Base-by-base conservation (phyloP, 2,888 invertebrate species). In the Oasisia sp. region DNA sequence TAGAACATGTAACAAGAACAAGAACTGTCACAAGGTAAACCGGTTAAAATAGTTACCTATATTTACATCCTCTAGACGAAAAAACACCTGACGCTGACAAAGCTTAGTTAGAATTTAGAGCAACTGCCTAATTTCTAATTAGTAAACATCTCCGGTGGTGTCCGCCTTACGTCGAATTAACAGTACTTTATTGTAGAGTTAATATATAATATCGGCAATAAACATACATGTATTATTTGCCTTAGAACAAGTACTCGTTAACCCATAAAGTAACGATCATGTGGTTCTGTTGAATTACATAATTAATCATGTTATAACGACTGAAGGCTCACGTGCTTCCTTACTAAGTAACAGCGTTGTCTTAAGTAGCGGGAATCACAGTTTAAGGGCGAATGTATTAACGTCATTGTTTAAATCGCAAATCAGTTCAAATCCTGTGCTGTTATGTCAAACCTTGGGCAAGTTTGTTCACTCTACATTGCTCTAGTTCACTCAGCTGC, bases 1-100 rank as follows among this genome's bases (percentile, higher is more conserved):
- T 50, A 74, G 74, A 74, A 74, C 74, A 74, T 74, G 74, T 74
- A 74, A 74, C 74, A 74, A 74, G 74, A 74, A 74, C 74, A 74
- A 74, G 74, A 74, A 19, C 4, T 74, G 19, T 1, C 19, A 74
- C 74, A 74, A 74, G 74, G 74, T 74, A 74, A 74, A 27, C 27
- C 74, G 1, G 19, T 27, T 19, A 27, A 27, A 27, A 74, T 74
- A 74, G 27, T 74, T 19, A 74, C 74, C 27, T 14, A 5, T 74
- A 56, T 11, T 56, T 56, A 56, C 19, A 19, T 19, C 2, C 12
- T 14, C 14, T 56, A 56, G 56, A 56, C 1, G 19, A 14, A 74
- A 19, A 74, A 74, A 19, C 7, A 74, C 27, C 19, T 74, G 74
- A 19, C 19, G 19, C 19, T 74, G 14, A 74, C 74, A 74, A 74